phyloP scores from a whole-genome alignment of 2,888 invertebrate genomes.

The Mesorhabditis spiculigera region DNA sequence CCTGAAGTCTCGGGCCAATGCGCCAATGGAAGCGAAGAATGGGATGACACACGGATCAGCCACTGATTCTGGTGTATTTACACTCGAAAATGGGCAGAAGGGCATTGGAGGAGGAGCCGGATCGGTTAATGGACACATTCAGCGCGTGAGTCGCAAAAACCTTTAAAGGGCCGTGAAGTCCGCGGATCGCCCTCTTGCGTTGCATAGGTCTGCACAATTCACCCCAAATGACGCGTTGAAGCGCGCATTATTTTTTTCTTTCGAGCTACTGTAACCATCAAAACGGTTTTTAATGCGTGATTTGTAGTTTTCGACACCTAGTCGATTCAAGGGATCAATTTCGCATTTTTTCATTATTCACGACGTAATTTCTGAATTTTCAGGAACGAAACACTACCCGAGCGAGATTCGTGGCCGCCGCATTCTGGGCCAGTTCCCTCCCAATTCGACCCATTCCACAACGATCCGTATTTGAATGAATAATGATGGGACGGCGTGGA shows the following conservation, averaged over 20 bases:
- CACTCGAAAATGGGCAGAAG: conserved; percentile 21
- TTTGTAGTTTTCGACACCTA: no score
- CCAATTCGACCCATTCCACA: conserved; percentile 19
- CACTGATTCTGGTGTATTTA: conserved; percentile 49
- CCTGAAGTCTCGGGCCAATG: conserved; percentile 21
- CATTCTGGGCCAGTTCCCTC: conserved; percentile 10
- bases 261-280: no score
- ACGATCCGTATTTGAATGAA: conserved; percentile 24
- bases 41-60: conserved; percentile 41
- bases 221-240: background rate
- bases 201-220: conserved; percentile 1
- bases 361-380: conserved; percentile 8
- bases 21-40: conserved; percentile 32
- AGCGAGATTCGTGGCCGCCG: conserved; percentile 21
- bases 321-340: no score
- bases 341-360: no score
- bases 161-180: no score
- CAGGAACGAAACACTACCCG: conserved; percentile 27
- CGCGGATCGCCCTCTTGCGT: background rate
- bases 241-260: no score
- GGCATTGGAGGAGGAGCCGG: background rate
- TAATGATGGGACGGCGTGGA: conserved; percentile 4
- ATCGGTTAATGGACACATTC: conserved; percentile 16
- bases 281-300: no score
- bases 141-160: conserved; percentile 15